These are phyloP conservation scores for Ceratitis capitata DNA, from an alignment of 1,140 invertebrate species.

Conservation along the genomic window DNA sequence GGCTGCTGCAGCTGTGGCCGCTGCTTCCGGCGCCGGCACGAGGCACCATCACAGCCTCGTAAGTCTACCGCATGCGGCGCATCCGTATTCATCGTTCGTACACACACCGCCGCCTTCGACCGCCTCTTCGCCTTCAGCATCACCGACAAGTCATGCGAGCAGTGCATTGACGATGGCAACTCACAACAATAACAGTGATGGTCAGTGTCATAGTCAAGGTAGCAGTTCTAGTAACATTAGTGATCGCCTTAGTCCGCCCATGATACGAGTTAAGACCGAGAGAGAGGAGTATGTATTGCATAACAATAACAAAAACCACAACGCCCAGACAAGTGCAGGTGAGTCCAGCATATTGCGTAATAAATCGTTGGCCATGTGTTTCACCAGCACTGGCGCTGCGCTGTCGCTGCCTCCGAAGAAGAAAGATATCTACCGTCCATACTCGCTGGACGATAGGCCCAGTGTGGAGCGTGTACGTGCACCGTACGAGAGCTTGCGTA, in stretches of 20 bases:
- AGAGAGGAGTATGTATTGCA: conserved; percentile 42
- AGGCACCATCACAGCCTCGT: conserved; percentile 32
- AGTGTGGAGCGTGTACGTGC: conserved; percentile 52
- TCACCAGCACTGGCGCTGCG: conserved; percentile 82
- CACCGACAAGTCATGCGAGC: conserved; percentile 52
- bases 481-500: conserved; percentile 68
- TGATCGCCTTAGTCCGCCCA: conserved; percentile 55
- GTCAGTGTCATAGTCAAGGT: too few species aligned
- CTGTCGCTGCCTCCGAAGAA: conserved; percentile 85
- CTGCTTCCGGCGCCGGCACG: conserved; percentile 30
- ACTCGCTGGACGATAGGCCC: conserved; percentile 77
- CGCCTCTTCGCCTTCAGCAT: conserved; percentile 59
- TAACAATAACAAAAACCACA: background rate
- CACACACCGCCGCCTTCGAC: conserved; percentile 62
- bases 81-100: conserved; percentile 54
- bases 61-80: background rate
- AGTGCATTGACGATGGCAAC: conserved; percentile 4
- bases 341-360: conserved; percentile 25
- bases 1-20: conserved; percentile 41
- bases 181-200: background rate
- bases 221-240: background rate
- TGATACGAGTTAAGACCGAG: conserved; percentile 55
- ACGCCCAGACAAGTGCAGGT: background rate
- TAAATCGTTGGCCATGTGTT: conserved; percentile 81
- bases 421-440: conserved; percentile 87